Evolutionary conservation across 1,140 invertebrate species (phyloP).

Genomic region (Trissolcus basalis): DNA sequence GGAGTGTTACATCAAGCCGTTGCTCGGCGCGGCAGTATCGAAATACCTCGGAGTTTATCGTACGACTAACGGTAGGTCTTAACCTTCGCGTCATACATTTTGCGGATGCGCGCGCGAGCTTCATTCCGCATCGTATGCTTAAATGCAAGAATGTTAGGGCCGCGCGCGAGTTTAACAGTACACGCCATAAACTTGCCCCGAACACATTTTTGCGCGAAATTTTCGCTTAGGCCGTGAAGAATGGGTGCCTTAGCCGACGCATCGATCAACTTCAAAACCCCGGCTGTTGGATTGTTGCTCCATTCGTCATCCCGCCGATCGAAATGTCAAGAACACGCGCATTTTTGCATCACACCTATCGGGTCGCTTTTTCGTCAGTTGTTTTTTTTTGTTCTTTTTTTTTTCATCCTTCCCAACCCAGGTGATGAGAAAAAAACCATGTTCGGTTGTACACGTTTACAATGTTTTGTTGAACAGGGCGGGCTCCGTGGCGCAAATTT

Average conservation of each 20-base stretch:
- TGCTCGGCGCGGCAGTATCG: constrained; percentile 40
- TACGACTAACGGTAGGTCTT: constrained; percentile 60
- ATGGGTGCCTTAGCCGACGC: constrained; percentile 24
- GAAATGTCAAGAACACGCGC: constrained; percentile 48
- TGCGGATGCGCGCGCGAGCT: constrained; percentile 39
- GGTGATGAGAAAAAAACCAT: not conserved
- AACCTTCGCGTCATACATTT: constrained; percentile 60
- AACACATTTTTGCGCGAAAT: constrained; percentile 31
- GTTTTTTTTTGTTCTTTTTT: constrained; percentile 25
- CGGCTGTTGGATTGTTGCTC: constrained; percentile 19
- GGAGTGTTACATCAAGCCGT: constrained; percentile 49
- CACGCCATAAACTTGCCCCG: constrained; percentile 25
- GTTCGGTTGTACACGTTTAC: no score
- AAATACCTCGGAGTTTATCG: constrained; percentile 56
- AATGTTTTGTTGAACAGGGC: no score
- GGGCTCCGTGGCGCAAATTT: no score
- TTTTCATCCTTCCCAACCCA: not conserved
- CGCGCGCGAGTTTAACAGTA: constrained; percentile 42
- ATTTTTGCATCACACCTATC: constrained; percentile 25
- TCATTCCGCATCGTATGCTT: constrained; percentile 32
- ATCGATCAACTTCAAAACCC: constrained; percentile 38
- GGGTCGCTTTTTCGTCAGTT: not conserved
- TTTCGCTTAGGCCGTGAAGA: constrained; percentile 22
- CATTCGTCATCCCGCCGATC: constrained; percentile 46
- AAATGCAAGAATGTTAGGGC: constrained; percentile 21